Base-by-base conservation (phyloP, 92 coral and sea anemone species). In the Epizoanthus stellaris region DNA sequence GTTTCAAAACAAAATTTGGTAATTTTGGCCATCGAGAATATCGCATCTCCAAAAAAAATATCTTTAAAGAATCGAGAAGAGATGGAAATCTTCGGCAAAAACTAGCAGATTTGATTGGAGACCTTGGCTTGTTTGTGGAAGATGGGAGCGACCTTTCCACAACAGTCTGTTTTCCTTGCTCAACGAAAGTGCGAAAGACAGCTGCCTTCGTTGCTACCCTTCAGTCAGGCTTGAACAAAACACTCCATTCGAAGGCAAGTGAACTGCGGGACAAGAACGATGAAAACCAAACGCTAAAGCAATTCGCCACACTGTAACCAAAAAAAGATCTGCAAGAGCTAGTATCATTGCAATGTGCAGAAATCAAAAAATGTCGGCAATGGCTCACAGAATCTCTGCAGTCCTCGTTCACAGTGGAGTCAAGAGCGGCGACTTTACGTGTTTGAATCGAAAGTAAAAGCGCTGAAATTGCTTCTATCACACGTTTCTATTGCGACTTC, bases 121-220 rank as follows among this genome's bases (percentile, higher is more conserved):
- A 74, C 3, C 63, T 53, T 10, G 80, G 80, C 16, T 10, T n/a
- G 23, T 19, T 19, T 20, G 15, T 74, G n/a, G 80, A 53, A 20
- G 80, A 10, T 5, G 63, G 80, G 36, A 52, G 80, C 63, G 23
- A 53, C 36, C 20, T 74, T 74, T 52, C 80, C 14, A n/a, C 10
- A 6, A 74, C 63, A 52, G 80, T 40, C 11, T 74, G 80, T 74
- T 74, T 42, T 19, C 23, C 64, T 12, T 74, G 80, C 63, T 52
- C 63, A 20, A 74, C 62, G 39, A 74, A 39, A 62, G 64, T 74
- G 36, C 17, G 64, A 74, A 74, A 53, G 16, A 36, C 80, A 74
- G 80, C 80, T 74, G 80, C n/a, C 4, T 74, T 74, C 25, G 80
- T 74, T 17, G 20, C 59, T 74, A 49, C 63, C 42, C 80, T 74